Evolutionary conservation across 2,797 vertebrate genomes (phyloP).

Genomic region (Clangula hyemalis): DNA sequence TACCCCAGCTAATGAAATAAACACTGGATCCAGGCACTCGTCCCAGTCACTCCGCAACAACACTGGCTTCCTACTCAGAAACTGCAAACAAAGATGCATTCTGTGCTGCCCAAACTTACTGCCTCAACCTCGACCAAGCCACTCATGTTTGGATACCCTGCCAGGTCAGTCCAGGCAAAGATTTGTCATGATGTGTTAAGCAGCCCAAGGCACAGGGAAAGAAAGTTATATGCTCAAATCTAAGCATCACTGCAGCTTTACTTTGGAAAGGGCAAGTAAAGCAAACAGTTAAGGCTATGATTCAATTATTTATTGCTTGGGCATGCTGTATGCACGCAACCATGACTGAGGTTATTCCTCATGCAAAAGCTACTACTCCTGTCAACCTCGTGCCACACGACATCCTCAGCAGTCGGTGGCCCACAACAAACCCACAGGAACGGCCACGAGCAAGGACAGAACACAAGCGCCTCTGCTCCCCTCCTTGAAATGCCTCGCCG

Average conservation of each 20-base stretch:
- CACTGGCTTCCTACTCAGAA: conserved; percentile 40
- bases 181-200: conserved; percentile 58
- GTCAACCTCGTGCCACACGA: conserved; percentile 70
- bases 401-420: conserved; percentile 65
- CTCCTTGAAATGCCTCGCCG: conserved; percentile 42
- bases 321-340: conserved; percentile 60
- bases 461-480: conserved; percentile 49
- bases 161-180: conserved; percentile 48
- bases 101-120: conserved; percentile 52
- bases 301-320: conserved; percentile 49
- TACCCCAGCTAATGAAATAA: not conserved
- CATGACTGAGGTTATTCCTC: conserved; percentile 68
- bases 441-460: conserved; percentile 70
- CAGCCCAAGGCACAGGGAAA: not conserved
- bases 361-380: conserved; percentile 74
- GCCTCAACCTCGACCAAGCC: conserved; percentile 38
- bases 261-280: conserved; percentile 62
- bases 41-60: not conserved
- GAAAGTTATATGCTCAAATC: conserved; percentile 51
- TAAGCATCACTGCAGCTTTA: conserved; percentile 54
- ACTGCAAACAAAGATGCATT: conserved; percentile 48
- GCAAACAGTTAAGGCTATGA: conserved; percentile 59
- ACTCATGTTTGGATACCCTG: conserved; percentile 63
- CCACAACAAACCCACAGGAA: conserved; percentile 1
- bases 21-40: not conserved